Evolutionary conservation across 2,888 invertebrate species (phyloP), one percentile per base, ranked within the genome.

Genomic region (Agrochola litura): DNA sequence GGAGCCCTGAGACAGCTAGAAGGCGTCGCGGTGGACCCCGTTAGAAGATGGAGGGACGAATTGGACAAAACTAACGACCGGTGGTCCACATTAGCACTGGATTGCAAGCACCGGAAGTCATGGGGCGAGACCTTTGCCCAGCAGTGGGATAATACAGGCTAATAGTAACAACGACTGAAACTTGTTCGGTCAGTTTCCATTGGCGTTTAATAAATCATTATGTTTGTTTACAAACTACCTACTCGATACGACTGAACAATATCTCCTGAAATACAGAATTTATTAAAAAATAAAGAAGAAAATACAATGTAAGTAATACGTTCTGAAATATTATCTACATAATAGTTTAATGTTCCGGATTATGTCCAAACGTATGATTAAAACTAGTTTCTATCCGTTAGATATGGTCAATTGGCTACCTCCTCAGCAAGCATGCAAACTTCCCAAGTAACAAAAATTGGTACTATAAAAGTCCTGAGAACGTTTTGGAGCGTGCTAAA

Each of bases 381-480:
- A 60, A 68, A 71, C 37, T 61, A 54, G 67, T 81, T 82, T 82
- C 71, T 60, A 68, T 68, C 46, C 81, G 52, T 37, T 68, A 19
- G 56, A 68, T 64, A 71, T 25, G 70, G 66, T 54, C 37, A 14
- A 46, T 71, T 71, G 54, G n/a, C 6, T n/a, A 37, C 25, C 72
- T 81, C 37, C 30, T 67, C 2, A 61, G 12, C n/a, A 41, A 16
- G 22, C 37, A 60, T 80, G 37, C 46, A 19, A 14, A 43, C 43
- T n/a, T n/a, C n/a, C n/a, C n/a, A n/a, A n/a, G n/a, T n/a, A n/a
- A n/a, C n/a, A n/a, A n/a, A n/a, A n/a, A n/a, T n/a, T n/a, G n/a
- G n/a, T n/a, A n/a, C n/a, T n/a, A n/a, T n/a, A n/a, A n/a, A n/a
- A n/a, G n/a, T n/a, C n/a, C n/a, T n/a, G n/a, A n/a, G n/a, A n/a